Conservation (phyloP, 2,797 vertebrate genomes). For the Jordanella pulchra region DNA sequence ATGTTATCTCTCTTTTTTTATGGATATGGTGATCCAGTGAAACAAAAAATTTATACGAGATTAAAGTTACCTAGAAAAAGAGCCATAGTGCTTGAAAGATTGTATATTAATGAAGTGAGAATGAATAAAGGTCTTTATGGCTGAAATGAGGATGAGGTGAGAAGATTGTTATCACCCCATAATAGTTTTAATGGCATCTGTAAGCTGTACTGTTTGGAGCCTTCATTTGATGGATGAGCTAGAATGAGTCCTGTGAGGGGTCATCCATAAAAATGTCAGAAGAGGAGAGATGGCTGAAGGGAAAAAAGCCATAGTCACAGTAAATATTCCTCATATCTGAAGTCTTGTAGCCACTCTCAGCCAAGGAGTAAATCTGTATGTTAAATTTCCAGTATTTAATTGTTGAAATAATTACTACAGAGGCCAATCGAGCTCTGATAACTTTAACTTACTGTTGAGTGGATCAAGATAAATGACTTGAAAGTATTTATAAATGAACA, state of each 20-base stretch:
- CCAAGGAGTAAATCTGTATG: neutral
- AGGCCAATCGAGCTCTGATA: neutral
- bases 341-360: neutral
- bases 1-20: neutral
- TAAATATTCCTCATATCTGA: constrained; percentile 62
- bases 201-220: constrained; percentile 56
- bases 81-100: constrained; percentile 25
- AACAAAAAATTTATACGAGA: neutral
- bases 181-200: constrained; percentile 70
- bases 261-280: constrained; percentile 73
- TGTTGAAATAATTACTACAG: neutral
- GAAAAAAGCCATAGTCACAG: constrained; percentile 59
- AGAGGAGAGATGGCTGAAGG: constrained; percentile 44
- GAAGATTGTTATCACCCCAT: constrained; percentile 70
- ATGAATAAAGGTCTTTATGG: constrained; percentile 63
- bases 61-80: constrained; percentile 8
- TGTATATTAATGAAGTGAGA: constrained; percentile 55
- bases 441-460: constrained; percentile 2
- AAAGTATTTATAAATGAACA: constrained; percentile 24
- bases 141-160: constrained; percentile 61
- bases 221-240: constrained; percentile 63
- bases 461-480: constrained; percentile 12
- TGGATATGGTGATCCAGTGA: constrained; percentile 13
- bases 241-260: constrained; percentile 53
- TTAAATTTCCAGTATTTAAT: neutral